phyloP scores from a whole-genome alignment of 2,113 vertebrate genomes.

The Cisticola juncidis region DNA sequence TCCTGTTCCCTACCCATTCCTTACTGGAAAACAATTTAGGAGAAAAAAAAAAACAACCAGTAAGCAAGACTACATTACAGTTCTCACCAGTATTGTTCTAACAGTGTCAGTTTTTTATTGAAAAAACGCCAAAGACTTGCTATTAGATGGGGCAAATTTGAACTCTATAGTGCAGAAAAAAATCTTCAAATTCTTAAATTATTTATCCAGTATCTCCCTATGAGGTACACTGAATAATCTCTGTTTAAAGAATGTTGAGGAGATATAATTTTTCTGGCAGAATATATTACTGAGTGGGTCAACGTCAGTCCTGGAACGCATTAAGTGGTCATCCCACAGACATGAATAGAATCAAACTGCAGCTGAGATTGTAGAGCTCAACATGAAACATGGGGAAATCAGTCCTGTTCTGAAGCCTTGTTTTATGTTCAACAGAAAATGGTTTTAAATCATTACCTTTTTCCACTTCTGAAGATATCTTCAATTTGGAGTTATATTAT shows the following conservation, averaged over 20 bases:
- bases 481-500: background rate
- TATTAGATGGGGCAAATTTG: background rate
- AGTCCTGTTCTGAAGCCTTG: background rate
- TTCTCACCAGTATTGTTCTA: background rate
- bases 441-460: background rate
- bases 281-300: background rate
- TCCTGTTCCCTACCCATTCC: background rate
- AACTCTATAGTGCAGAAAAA: background rate
- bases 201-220: background rate
- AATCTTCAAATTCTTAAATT: background rate
- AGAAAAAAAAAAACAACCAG: background rate
- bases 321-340: background rate
- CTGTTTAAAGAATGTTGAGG: background rate
- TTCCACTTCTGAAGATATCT: background rate
- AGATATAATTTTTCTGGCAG: background rate
- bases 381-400: background rate
- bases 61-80: background rate
- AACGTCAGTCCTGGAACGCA: background rate
- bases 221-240: background rate
- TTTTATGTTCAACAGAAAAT: background rate
- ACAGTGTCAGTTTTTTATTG: background rate
- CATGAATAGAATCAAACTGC: background rate
- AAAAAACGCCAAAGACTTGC: accelerated
- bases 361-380: background rate
- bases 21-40: background rate